Evolutionary conservation across 2,888 invertebrate species (phyloP), one percentile per base, ranked within the genome.

Genomic region (Hypena proboscidalis): DNA sequence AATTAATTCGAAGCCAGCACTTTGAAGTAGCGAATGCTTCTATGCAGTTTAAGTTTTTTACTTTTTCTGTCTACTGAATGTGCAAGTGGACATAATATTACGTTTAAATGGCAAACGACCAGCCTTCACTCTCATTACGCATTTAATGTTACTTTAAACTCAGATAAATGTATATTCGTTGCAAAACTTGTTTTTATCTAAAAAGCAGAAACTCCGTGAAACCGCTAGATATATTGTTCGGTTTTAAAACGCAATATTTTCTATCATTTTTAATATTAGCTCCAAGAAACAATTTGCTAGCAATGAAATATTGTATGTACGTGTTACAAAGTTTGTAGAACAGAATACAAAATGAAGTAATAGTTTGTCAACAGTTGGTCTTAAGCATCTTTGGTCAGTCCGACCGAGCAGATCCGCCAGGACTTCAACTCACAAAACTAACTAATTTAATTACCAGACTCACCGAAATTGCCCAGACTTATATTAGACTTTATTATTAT

Each of bases 361-460:
- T 66, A 72, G 76, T 75, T 78, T 51, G 60, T 50, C 52, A 67
- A 66, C 50, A 67, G 67, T 63, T 58, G 50, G 52, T 69, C 66
- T 51, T 70, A 61, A 70, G 58, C 64, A 60, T 73, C 71, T 67
- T n/a, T 72, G 74, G 77, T 70, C 75, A 72, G 71, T n/a, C n/a
- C 62, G 70, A 72, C 68, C 66, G 9, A 57, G 58, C 49, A 50
- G 41, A 38, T 44, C 44, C 54, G 43, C 38, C 35, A 36, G 50
- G 50, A 62, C 55, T 43, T 58, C 59, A 77, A 77, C 71, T 79
- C 76, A 57, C 51, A 48, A 57, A 58, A 42, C 69, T 58, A 80
- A 83, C 77, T 82, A 83, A 81, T 83, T 78, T 79, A 82, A 82
- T 83, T 81, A 83, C 67, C 64, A 54, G 66, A 66, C 64, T 70